phyloP scores from a whole-genome alignment of 1,140 invertebrate species.

The Euschistus heros region DNA sequence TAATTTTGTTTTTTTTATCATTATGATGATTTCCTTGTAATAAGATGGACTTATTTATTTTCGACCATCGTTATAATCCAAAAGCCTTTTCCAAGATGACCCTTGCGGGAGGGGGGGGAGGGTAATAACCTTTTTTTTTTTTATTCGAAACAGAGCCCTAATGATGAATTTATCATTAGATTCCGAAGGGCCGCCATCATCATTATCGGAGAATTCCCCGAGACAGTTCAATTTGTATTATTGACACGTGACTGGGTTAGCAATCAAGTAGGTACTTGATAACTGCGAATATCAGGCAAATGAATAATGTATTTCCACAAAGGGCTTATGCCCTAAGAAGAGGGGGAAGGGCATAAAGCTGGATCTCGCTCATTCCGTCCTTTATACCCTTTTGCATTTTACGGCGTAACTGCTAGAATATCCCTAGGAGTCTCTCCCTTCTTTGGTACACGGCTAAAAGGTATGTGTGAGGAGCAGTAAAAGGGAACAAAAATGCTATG shows the following conservation, averaged over 20 bases:
- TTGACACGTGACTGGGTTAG: not conserved
- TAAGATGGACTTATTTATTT: no score
- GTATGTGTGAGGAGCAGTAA: not conserved
- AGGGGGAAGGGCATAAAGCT: not conserved
- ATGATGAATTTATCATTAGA: no score
- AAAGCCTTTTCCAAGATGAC: no score
- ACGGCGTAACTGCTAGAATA: not conserved
- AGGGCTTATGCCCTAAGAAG: constrained; percentile 4
- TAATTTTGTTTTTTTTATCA: no score
- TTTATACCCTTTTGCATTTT: constrained; percentile 10
- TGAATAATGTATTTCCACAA: constrained; percentile 9
- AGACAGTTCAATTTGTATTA: not conserved
- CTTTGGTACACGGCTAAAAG: not conserved
- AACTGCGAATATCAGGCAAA: not conserved
- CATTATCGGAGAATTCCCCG: no score
- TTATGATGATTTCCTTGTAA: no score
- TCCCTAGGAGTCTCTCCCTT: not conserved
- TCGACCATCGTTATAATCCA: no score
- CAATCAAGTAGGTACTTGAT: constrained; percentile 1
- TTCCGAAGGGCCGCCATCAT: no score
- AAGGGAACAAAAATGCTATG: not conserved
- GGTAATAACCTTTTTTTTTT: no score
- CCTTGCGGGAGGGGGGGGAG: no score
- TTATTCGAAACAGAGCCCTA: no score
- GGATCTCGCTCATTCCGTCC: not conserved